Evolutionary conservation across 1,140 invertebrate genomes (phyloP).

Genomic region (Meloidogyne floridensis): DNA sequence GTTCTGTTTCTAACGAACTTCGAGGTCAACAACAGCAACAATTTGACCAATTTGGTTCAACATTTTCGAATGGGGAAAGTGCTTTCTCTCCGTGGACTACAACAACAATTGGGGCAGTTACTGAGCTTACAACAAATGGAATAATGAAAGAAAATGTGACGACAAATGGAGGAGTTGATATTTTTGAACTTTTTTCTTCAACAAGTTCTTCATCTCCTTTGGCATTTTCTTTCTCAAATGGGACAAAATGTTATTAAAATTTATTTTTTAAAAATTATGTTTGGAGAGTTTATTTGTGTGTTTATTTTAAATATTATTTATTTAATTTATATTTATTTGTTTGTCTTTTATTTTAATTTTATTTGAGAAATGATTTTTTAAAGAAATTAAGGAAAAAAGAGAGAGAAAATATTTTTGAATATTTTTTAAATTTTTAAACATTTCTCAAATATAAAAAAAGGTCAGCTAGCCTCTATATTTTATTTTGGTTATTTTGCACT

Average conservation of each 20-base stretch:
- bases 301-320: background rate
- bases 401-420: too few species aligned
- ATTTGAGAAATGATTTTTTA: background rate
- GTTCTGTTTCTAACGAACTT: constrained; percentile 6
- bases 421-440: too few species aligned
- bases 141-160: background rate
- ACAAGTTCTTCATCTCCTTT: constrained; percentile 23
- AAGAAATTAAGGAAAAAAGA: background rate
- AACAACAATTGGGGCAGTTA: background rate
- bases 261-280: too few species aligned
- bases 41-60: too few species aligned
- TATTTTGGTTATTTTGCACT: too few species aligned
- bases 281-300: background rate
- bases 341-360: constrained; percentile 1
- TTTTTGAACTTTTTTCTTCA: constrained; percentile 17
- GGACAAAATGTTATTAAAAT: too few species aligned
- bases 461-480: too few species aligned
- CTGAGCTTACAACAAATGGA: too few species aligned
- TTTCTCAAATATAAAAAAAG: too few species aligned
- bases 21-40: background rate
- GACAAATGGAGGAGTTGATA: constrained; percentile 7
- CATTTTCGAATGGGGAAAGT: background rate
- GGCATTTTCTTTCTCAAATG: background rate
- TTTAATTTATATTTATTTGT: background rate
- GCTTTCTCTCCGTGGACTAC: constrained; percentile 19